Evolutionary conservation across 2,113 vertebrate species (phyloP).

Genomic region (Crocuta crocuta): DNA sequence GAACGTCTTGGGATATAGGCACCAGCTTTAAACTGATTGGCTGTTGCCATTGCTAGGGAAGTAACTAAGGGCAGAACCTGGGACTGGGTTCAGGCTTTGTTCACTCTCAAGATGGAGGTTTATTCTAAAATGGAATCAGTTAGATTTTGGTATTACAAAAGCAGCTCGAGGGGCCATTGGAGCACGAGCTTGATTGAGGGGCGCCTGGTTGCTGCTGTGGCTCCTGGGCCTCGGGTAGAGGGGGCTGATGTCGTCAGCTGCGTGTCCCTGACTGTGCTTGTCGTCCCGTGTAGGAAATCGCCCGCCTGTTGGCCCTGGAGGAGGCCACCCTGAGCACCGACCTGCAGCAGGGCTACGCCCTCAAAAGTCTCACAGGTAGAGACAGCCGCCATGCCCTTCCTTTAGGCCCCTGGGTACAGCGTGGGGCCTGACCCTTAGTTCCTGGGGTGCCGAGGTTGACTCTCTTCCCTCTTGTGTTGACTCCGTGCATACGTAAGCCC

Average conservation of each 20-base stretch:
- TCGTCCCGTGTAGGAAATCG: constrained; percentile 93
- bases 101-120: too few relatives aligned
- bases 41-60: too few relatives aligned
- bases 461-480: background rate
- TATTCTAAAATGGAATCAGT: too few relatives aligned
- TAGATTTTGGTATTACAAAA: too few relatives aligned
- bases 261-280: constrained; percentile 12
- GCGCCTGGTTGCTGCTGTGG: background rate
- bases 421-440: background rate
- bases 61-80: too few relatives aligned
- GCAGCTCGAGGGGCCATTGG: background rate
- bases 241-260: background rate
- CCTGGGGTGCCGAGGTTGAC: background rate
- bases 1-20: too few relatives aligned
- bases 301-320: constrained; percentile 96
- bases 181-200: background rate
- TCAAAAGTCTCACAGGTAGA: constrained; percentile 98
- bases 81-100: too few relatives aligned
- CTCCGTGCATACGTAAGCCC: background rate
- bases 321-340: constrained; percentile 98
- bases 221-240: background rate
- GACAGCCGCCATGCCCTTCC: background rate
- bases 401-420: background rate
- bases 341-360: constrained; percentile 97
- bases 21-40: too few relatives aligned